These are phyloP conservation scores for Chloropsis cyanopogon DNA, from an alignment of 2,113 vertebrate genomes.

Conservation along the genomic window DNA sequence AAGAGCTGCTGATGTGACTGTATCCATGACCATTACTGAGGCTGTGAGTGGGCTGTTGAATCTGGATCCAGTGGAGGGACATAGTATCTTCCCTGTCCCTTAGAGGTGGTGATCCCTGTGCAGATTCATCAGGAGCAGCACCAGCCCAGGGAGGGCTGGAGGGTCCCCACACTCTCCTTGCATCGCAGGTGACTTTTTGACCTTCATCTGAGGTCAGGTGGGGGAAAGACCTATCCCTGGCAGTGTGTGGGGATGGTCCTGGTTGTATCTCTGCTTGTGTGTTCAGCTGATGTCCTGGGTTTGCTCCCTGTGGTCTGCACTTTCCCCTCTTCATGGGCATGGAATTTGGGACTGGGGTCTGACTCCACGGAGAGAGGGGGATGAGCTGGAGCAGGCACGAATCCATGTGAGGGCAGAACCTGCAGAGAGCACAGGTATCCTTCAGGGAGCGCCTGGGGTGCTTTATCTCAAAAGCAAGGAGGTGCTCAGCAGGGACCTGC, in stretches of 20 bases:
- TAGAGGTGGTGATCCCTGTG: background rate
- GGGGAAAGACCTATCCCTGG: background rate
- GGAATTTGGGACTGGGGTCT: background rate
- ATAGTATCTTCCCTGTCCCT: background rate
- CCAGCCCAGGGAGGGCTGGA: background rate
- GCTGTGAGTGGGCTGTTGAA: background rate
- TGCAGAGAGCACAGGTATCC: background rate
- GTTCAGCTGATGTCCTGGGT: background rate
- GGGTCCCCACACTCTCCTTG: no score
- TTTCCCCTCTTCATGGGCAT: background rate
- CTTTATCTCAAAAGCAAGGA: slow-evolving; percentile 64
- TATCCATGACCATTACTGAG: rapidly evolving
- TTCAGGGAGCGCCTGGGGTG: background rate
- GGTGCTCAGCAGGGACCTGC: slow-evolving; percentile 66
- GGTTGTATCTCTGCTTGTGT: rapidly evolving
- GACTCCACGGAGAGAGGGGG: background rate
- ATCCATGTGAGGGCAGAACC: background rate
- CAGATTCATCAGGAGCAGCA: background rate
- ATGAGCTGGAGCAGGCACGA: background rate
- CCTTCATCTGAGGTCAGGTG: background rate
- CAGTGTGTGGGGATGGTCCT: background rate
- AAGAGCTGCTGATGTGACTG: background rate
- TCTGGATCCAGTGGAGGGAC: background rate
- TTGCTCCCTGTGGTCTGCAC: background rate
- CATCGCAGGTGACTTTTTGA: background rate